These are phyloP conservation scores for Philereme transversata DNA, from an alignment of 2,888 invertebrate genomes.

Conservation along the genomic window DNA sequence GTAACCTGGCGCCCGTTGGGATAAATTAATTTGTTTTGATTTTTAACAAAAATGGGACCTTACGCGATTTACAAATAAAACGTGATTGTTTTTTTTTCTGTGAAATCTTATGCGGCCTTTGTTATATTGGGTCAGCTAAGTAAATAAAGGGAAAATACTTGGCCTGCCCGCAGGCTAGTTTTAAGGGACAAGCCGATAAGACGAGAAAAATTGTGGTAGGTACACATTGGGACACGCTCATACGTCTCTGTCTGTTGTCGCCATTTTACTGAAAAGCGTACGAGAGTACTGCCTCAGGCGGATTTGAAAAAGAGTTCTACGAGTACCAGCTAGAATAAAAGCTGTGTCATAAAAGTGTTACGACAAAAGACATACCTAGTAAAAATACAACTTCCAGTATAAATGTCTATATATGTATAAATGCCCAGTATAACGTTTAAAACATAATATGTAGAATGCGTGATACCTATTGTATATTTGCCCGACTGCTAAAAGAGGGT, in stretches of 20 bases:
- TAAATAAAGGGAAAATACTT: slow-evolving; percentile 39
- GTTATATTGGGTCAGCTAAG: slow-evolving; percentile 39
- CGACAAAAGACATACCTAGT: background rate
- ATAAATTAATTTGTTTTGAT: no score
- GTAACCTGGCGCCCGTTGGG: no score
- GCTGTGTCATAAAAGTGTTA: background rate
- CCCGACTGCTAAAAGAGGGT: no score
- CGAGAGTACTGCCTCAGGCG: slow-evolving; percentile 2
- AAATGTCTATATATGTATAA: no score
- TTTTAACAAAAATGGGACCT: no score
- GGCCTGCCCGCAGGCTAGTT: slow-evolving; percentile 45
- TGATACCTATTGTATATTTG: no score
- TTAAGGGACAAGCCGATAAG: slow-evolving; percentile 45
- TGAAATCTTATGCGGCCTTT: slow-evolving; percentile 40
- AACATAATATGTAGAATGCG: no score
- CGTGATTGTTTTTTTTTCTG: slow-evolving; percentile 33
- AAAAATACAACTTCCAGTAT: no score
- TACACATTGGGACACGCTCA: slow-evolving; percentile 30
- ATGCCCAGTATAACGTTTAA: no score
- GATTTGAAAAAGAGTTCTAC: slow-evolving; percentile 4
- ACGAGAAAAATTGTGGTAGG: slow-evolving; percentile 42
- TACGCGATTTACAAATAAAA: slow-evolving; percentile 8
- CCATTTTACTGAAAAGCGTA: slow-evolving; percentile 14
- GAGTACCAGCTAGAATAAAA: background rate
- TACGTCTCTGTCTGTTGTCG: slow-evolving; percentile 16